Base-by-base conservation (phyloP, 2,113 vertebrate species). In the Pelvicachromis taeniatus region DNA sequence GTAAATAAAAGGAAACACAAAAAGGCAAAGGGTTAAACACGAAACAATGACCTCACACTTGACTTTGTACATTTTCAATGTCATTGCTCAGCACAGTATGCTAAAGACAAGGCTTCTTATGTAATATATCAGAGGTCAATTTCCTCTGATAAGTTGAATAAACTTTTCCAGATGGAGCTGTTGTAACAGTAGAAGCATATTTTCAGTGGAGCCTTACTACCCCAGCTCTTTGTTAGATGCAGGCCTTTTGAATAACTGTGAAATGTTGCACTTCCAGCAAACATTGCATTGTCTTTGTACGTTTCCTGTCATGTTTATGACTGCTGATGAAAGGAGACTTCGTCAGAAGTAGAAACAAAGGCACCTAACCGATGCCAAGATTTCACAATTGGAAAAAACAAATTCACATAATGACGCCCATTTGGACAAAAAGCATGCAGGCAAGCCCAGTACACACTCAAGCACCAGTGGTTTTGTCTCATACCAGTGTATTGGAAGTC, bases 401-500 rank as follows among this genome's bases (percentile, higher is more conserved):
- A 8, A 85, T 16, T 73, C 31, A 81, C 21, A 84, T 3, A 23
- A 23, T 77, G 29, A 63, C 10, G 17, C 14, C 14, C 10, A 17
- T 56, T 40, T 54, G 19, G 54, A 55, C 10, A 78, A 77, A 75
- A 65, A 73, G 50, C 9, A 70, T 12, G 11, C 31, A 7, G 17
- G 78, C n/a, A 77, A 73, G 26, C 31, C 52, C 40, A 31, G 17
- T 17, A 4, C 21, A 14, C 23, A 17, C 5, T 14, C 4, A 6
- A 35, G 14, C 21, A 40, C 11, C 10, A 78, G 17, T 38, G 42
- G 52, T 11, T 26, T 35, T 31, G 19, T 50, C 33, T 65, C 92
- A 84, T 93, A 99, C 99, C 98, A 99, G 95, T 89, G 97, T 95
- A 9, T 98, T 99, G 21, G 99, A 98, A 0, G 98, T 99, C 94